Evolutionary conservation across 2,113 vertebrate genomes (phyloP).

Genomic region (Smithornis capensis): DNA sequence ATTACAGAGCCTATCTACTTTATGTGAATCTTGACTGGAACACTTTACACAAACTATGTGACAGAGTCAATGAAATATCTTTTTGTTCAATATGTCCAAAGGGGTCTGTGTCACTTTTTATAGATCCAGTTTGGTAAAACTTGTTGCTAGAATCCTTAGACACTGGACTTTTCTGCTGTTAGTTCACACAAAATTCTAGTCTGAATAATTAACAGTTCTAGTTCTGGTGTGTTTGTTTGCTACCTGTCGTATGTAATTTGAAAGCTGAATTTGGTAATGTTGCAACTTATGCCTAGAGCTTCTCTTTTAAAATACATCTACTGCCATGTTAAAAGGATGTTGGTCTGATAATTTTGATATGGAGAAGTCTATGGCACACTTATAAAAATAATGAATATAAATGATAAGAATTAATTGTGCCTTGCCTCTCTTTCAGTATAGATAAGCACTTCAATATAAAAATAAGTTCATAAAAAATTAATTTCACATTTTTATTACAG

Average conservation of each 20-base stretch:
- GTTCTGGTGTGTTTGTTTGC: background rate
- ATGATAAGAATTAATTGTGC: background rate
- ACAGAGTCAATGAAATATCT: background rate
- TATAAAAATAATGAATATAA: background rate
- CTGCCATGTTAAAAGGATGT: background rate
- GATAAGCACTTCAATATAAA: background rate
- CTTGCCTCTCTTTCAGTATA: background rate
- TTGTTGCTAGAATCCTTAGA: background rate
- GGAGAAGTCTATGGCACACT: background rate
- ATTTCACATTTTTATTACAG: constrained; percentile 62
- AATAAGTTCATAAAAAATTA: background rate
- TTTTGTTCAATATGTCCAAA: background rate
- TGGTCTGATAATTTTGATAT: background rate
- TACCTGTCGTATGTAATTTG: background rate
- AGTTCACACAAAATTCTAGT: background rate
- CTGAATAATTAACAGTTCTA: background rate
- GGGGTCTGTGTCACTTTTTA: background rate
- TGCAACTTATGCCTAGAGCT: background rate
- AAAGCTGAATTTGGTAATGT: background rate
- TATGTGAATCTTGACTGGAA: background rate
- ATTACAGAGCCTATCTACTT: background rate
- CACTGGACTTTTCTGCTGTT: background rate
- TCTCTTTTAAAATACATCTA: background rate
- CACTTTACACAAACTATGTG: background rate
- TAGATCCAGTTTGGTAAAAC: background rate